Base-by-base conservation (phyloP, 92 coral and sea anemone genomes). In the Meandrina meandrites region DNA sequence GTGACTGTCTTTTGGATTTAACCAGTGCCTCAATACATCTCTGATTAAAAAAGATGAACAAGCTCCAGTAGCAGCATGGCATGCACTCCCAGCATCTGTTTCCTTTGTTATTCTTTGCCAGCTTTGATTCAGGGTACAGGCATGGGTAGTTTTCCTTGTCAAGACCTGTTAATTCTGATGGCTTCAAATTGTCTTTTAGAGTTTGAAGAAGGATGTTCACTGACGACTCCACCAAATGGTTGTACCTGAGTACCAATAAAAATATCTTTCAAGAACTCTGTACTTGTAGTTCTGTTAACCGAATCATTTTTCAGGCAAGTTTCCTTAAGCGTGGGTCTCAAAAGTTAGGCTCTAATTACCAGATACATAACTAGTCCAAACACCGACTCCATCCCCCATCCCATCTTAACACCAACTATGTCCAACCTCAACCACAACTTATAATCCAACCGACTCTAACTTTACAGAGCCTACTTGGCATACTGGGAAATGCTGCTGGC, bases 71-170 rank as follows among this genome's bases (percentile, higher is more conserved):
- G 54, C 93, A 90, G 75, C 99, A 97, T 0, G 99, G 98, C 98
- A 95, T 95, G 54, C 99, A 97, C 84, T 97, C 99, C 99, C 98
- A 97, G 67, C 99, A 97, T n/a, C 99, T 83, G 85, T 92, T 95
- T 3, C 99, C 98, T 72, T 93, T 95, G 85, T 94, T 97, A 85
- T 96, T 96, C 85, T 97, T 97, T 79, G 96, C 98, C 81, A 90
- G 99, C 79, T 97, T 97, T 27, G 95, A 92, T 82, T 97, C 99
- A 2, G 99, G 98, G 80, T 93, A 85, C 81, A 95, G 86, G 64
- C 99, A 97, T 8, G 96, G 97, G 84, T 95, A 97, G 81, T 86
- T 91, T 16, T 84, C 92, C 60, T 97, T 93, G 36, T 87, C 91
- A 15, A 95, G 91, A 50, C 98, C 96, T 30, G 74, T 60, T 56